Conservation (phyloP, 2,113 vertebrate genomes). For the Tenrec ecaudatus region DNA sequence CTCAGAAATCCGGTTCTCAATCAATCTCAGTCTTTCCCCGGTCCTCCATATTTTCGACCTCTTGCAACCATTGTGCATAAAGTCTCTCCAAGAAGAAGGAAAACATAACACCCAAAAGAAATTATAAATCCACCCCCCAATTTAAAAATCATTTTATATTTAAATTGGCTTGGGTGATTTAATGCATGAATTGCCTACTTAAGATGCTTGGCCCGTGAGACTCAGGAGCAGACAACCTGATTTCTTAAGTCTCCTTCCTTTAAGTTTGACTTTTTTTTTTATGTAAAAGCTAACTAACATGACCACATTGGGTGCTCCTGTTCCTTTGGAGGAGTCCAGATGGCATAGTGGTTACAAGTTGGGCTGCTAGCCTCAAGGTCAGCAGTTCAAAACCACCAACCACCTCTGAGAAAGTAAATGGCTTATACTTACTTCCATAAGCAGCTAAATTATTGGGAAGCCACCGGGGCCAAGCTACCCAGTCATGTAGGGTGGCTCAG, state of each 20-base stretch:
- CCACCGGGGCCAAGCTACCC: too few relatives aligned
- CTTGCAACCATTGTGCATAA: background rate
- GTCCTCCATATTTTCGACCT: background rate
- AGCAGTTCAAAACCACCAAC: too few relatives aligned
- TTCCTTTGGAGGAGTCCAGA: too few relatives aligned
- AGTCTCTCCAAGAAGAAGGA: slow-evolving; percentile 13
- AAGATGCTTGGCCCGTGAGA: background rate
- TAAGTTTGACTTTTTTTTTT: background rate
- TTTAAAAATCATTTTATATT: slow-evolving; percentile 23
- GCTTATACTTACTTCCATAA: too few relatives aligned
- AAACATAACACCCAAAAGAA: slow-evolving; percentile 23
- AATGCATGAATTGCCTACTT: slow-evolving; percentile 12
- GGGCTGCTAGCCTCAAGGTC: too few relatives aligned
- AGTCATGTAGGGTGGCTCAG: too few relatives aligned
- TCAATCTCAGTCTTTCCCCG: background rate
- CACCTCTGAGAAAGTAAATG: too few relatives aligned
- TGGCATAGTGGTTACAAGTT: too few relatives aligned
- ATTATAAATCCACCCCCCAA: background rate
- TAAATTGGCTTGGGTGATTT: slow-evolving; percentile 53
- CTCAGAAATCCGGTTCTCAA: slow-evolving; percentile 19
- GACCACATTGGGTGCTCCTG: background rate
- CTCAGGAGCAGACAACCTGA: background rate
- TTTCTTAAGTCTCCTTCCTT: background rate
- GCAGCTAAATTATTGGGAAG: too few relatives aligned
- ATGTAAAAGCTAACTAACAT: background rate